phyloP scores from a whole-genome alignment of 2,888 invertebrate genomes.

The Aphrophora alni region DNA sequence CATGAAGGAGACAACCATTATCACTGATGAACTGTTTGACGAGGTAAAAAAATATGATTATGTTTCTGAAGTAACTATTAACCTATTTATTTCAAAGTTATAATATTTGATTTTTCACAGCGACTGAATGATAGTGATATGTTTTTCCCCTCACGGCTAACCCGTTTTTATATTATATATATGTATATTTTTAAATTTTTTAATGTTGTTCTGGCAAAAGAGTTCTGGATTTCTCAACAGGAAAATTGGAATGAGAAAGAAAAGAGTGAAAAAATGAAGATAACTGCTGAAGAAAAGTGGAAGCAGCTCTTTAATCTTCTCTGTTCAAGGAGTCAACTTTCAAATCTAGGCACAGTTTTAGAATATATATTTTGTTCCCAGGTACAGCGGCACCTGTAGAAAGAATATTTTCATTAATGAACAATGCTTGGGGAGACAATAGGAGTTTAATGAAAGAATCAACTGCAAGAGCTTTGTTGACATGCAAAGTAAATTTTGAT shows the following conservation, averaged over 20 bases:
- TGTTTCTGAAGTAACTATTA: not conserved
- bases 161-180: too few relatives aligned
- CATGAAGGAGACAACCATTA: too few relatives aligned
- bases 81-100: too few relatives aligned
- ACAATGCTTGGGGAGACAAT: not conserved
- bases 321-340: not conserved
- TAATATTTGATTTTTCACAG: too few relatives aligned
- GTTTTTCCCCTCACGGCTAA: too few relatives aligned
- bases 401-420: conserved; percentile 12
- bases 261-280: not conserved
- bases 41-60: not conserved
- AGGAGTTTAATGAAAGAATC: not conserved
- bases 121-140: too few relatives aligned
- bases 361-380: conserved; percentile 12
- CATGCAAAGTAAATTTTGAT: not conserved
- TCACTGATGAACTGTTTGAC: not conserved
- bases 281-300: not conserved
- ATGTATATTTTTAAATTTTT: too few relatives aligned
- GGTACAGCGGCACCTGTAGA: conserved; percentile 11
- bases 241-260: conserved; percentile 6
- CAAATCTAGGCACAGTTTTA: not conserved
- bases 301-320: conserved; percentile 16
- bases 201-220: not conserved
- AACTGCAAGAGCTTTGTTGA: not conserved
- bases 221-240: not conserved